These are phyloP conservation scores for Ormyrus thymus DNA, from an alignment of 2,888 invertebrate genomes.

Conservation along the genomic window DNA sequence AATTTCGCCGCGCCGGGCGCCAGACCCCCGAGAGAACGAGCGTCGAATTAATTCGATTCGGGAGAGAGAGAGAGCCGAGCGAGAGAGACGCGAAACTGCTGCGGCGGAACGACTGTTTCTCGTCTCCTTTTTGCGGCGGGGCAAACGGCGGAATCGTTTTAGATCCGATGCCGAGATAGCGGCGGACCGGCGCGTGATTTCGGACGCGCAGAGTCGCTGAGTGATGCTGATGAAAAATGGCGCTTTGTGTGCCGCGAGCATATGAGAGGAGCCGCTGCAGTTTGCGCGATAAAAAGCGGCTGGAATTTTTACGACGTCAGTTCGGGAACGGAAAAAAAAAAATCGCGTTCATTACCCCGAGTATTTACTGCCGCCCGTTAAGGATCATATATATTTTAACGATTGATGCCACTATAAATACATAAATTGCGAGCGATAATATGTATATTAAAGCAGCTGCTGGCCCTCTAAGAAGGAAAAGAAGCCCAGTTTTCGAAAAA, in stretches of 20 bases:
- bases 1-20: conserved; percentile 49
- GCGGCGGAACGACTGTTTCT: conserved; percentile 13
- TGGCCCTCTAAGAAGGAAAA: background rate
- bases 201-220: conserved; percentile 10
- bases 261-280: conserved; percentile 2
- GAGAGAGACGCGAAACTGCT: conserved; percentile 19
- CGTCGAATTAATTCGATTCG: conserved; percentile 44
- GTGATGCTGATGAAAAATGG: conserved; percentile 41
- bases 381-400: no score
- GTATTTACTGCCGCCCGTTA: no score
- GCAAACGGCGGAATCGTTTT: conserved; percentile 26
- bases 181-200: conserved; percentile 27
- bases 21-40: conserved; percentile 32
- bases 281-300: background rate
- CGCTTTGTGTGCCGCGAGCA: background rate
- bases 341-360: no score
- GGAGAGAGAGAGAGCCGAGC: background rate
- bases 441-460: no score
- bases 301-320: no score
- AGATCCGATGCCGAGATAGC: conserved; percentile 40
- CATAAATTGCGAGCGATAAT: no score
- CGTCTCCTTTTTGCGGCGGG: background rate
- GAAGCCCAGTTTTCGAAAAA: background rate
- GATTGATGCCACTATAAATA: no score
- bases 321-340: no score